phyloP scores from a whole-genome alignment of 2,888 invertebrate species.

The Hesperia comma region DNA sequence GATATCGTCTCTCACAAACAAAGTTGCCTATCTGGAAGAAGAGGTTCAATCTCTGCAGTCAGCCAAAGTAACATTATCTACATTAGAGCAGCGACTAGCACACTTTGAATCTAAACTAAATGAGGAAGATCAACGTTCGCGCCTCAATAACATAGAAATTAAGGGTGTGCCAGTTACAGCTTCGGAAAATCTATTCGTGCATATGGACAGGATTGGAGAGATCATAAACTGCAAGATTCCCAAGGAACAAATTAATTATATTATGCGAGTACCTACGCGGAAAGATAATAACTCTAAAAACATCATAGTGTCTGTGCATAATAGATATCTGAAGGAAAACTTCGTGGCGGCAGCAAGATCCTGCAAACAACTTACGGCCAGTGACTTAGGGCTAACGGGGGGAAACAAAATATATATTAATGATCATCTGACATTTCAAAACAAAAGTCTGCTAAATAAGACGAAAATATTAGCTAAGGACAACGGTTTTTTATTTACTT shows the following conservation, averaged over 20 bases:
- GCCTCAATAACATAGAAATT: constrained; percentile 14
- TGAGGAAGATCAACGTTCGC: constrained; percentile 1
- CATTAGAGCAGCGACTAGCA: constrained; percentile 1
- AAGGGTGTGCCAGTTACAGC: constrained; percentile 6
- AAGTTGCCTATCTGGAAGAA: not conserved
- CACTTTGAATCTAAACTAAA: constrained; percentile 4
- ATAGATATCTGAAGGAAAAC: constrained; percentile 42
- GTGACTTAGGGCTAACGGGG: constrained; percentile 37
- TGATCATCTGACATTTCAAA: constrained; percentile 42
- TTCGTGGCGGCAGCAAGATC: constrained; percentile 40
- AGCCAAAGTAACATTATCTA: constrained; percentile 16
- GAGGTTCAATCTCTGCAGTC: constrained; percentile 6
- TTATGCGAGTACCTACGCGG: not conserved
- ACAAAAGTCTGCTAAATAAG: constrained; percentile 44
- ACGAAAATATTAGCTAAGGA: no score
- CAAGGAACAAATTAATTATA: constrained; percentile 13
- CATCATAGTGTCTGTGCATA: constrained; percentile 31
- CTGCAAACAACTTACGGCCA: constrained; percentile 30
- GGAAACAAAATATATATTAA: constrained; percentile 40
- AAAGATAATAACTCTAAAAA: not conserved
- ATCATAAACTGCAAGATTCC: not conserved
- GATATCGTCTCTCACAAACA: constrained; percentile 5
- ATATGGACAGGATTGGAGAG: not conserved
- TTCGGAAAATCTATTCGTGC: not conserved
- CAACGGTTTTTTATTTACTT: constrained; percentile 32